Percentiles rank a stretch among this genome's conserved stretches.
Evolutionary conservation across 2,113 vertebrate species (phyloP).

Genomic region (zebrafish (Danio rerio)): DNA sequence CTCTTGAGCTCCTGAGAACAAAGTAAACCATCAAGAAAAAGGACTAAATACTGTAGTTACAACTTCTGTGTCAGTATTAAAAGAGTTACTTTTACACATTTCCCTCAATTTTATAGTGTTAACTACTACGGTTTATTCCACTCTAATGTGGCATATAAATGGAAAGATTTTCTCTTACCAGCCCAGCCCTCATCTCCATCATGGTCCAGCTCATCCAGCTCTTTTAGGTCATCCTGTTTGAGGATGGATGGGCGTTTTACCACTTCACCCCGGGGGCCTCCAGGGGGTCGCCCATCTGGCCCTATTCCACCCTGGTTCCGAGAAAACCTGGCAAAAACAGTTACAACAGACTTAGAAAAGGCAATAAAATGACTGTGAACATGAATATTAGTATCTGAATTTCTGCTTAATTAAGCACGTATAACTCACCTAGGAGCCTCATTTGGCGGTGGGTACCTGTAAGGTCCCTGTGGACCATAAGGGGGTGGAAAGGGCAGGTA

Average conservation of each 20-base stretch:
- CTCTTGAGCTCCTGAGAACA: slow-evolving; percentile 85
- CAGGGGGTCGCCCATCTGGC: slow-evolving; percentile 79
- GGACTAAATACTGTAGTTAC: too few species aligned
- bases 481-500: slow-evolving; percentile 90
- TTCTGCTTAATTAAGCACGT: neutral
- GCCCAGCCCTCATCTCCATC: slow-evolving; percentile 94
- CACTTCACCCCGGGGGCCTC: slow-evolving; percentile 79
- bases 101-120: neutral
- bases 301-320: slow-evolving; percentile 79
- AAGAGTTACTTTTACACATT: too few species aligned
- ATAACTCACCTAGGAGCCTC: slow-evolving; percentile 84
- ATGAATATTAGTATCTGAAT: neutral
- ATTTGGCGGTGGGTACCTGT: slow-evolving; percentile 84
- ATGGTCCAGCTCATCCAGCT: slow-evolving; percentile 91
- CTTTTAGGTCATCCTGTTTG: slow-evolving; percentile 93
- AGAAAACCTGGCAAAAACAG: slow-evolving; percentile 76
- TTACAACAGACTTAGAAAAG: neutral
- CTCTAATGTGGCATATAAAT: neutral
- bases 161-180: slow-evolving; percentile 70
- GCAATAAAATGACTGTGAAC: neutral
- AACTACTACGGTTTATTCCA: neutral
- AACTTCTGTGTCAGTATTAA: too few species aligned
- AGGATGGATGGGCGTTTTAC: slow-evolving; percentile 90
- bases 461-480: slow-evolving; percentile 89
- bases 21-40: neutral